These are phyloP conservation scores for Cardiocondyla obscurior DNA, from an alignment of 1,140 invertebrate genomes.

Conservation along the genomic window DNA sequence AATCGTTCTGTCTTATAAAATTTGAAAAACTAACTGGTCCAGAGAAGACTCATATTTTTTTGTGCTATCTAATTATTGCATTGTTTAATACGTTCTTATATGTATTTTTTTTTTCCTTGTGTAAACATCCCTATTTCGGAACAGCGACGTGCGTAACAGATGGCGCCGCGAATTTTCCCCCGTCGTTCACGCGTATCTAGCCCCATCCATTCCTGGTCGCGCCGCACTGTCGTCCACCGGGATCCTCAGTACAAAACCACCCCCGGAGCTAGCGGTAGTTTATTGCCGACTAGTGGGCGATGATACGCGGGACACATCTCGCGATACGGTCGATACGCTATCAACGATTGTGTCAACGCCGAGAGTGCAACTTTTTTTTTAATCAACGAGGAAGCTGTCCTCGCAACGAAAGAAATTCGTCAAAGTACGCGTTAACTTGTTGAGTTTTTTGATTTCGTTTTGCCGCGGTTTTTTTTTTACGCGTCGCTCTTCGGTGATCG, in stretches of 20 bases:
- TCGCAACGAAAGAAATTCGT: too few relatives aligned
- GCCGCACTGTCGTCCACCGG: background rate
- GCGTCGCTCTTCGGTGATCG: background rate
- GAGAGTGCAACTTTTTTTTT: background rate
- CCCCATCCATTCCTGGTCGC: conserved; percentile 21
- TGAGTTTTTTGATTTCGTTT: background rate
- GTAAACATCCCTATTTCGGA: background rate
- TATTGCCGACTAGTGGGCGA: background rate
- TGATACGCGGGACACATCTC: background rate
- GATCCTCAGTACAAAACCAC: conserved; percentile 40
- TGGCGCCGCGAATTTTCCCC: conserved; percentile 15
- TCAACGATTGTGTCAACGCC: background rate
- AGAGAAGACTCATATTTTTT: background rate
- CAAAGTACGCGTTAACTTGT: too few relatives aligned
- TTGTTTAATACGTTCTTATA: background rate
- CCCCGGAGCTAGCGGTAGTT: conserved; percentile 20
- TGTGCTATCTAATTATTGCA: background rate
- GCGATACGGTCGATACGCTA: background rate
- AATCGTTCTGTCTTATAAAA: too few relatives aligned
- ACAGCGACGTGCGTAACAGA: background rate
- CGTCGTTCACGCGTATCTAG: conserved; percentile 6
- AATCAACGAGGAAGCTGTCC: too few relatives aligned
- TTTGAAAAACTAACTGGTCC: conserved; percentile 52
- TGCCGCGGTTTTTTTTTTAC: background rate
- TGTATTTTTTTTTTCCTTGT: background rate